Percentiles rank a stretch among this genome's conserved stretches.
These are phyloP conservation scores for Pachypanchax playfairii DNA, from an alignment of 2,113 vertebrate genomes.

Conservation along the genomic window DNA sequence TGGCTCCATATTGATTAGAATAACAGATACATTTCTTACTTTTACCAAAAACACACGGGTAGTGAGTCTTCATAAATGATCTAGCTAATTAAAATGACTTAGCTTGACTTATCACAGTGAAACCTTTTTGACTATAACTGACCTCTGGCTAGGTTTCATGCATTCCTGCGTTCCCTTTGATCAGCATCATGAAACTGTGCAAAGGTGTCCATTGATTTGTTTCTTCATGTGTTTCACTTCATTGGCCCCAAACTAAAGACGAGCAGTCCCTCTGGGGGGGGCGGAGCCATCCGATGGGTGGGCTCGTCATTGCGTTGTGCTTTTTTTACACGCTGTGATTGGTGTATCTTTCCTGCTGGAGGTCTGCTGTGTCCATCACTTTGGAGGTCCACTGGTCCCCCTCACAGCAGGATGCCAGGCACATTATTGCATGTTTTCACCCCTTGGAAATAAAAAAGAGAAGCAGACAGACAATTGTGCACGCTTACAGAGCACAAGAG, in stretches of 20 bases:
- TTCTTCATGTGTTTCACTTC: slow-evolving; percentile 52
- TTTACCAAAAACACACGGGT: neutral
- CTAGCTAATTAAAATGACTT: slow-evolving; percentile 70
- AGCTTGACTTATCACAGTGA: slow-evolving; percentile 56
- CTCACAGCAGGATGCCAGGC: slow-evolving; percentile 64
- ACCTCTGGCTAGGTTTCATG: slow-evolving; percentile 7
- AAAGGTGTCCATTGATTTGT: slow-evolving; percentile 34
- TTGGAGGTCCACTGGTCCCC: slow-evolving; percentile 55
- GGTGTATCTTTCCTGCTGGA: slow-evolving; percentile 60
- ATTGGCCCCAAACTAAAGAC: slow-evolving; percentile 68
- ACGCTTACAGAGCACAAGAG: slow-evolving; percentile 44
- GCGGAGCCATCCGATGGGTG: slow-evolving; percentile 67
- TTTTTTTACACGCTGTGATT: slow-evolving; percentile 73
- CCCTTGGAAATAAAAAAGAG: slow-evolving; percentile 40
- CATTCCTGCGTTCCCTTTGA: neutral
- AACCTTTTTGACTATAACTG: slow-evolving; percentile 41
- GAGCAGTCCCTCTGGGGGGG: slow-evolving; percentile 40
- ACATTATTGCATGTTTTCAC: slow-evolving; percentile 63
- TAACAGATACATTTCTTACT: too few species aligned
- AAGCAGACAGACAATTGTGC: slow-evolving; percentile 55
- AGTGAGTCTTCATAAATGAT: slow-evolving; percentile 14
- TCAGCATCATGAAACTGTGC: neutral
- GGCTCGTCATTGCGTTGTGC: slow-evolving; percentile 75
- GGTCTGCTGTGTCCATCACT: slow-evolving; percentile 67
- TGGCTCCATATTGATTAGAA: slow-evolving; percentile 40